phyloP scores from a whole-genome alignment of 2,113 vertebrate species.

The Nymphicus hollandicus region DNA sequence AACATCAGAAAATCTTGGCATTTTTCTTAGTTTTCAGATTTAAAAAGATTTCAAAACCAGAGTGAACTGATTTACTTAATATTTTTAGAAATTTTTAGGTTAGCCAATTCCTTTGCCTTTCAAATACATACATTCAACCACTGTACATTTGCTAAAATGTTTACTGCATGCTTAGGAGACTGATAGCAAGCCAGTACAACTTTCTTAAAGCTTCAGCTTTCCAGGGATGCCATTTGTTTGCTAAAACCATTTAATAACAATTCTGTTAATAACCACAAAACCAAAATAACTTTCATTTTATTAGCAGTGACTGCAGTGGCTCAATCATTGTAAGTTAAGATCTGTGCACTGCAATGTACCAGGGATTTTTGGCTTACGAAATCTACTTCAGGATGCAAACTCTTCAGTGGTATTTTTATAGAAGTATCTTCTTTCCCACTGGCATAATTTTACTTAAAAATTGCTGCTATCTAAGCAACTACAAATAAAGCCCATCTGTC shows the following conservation, averaged over 20 bases:
- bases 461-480: neutral
- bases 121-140: neutral
- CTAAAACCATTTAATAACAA: neutral
- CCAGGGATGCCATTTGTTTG: neutral
- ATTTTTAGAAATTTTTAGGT: neutral
- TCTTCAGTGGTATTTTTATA: neutral
- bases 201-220: neutral
- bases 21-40: neutral
- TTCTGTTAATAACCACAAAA: neutral
- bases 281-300: neutral
- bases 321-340: neutral
- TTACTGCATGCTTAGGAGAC: neutral
- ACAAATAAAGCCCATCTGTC: neutral
- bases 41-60: neutral
- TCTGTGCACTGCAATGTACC: neutral
- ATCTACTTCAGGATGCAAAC: neutral
- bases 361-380: neutral
- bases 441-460: neutral
- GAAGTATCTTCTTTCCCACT: neutral
- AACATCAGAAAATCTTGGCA: neutral
- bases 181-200: neutral
- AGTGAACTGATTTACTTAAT: neutral
- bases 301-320: neutral
- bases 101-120: neutral
- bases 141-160: neutral